phyloP scores from a whole-genome alignment of 2,888 invertebrate species.

The Synergus japonicus region DNA sequence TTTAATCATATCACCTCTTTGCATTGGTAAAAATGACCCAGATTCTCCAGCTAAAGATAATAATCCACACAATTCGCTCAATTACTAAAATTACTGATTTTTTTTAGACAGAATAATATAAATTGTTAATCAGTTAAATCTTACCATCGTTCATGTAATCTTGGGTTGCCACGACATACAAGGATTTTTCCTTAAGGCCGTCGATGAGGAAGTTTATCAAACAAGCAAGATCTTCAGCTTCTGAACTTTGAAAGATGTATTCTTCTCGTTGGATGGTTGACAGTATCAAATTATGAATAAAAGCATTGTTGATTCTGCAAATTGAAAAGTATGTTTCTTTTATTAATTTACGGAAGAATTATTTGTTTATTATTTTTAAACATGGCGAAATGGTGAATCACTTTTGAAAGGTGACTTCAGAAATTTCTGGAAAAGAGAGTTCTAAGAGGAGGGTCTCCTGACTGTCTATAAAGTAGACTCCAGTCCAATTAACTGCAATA shows the following conservation, averaged over 20 bases:
- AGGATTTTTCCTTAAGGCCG: conserved; percentile 91
- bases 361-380: not conserved
- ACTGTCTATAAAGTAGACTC: conserved; percentile 94
- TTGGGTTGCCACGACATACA: conserved; percentile 88
- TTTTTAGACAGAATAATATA: not conserved
- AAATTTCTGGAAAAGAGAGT: conserved; percentile 91
- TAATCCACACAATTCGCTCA: too few relatives aligned
- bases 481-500: conserved; percentile 94
- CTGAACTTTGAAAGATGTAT: conserved; percentile 92
- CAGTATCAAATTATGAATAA: conserved; percentile 85
- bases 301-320: conserved; percentile 59
- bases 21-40: conserved; percentile 81
- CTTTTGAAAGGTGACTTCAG: conserved; percentile 83
- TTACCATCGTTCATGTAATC: conserved; percentile 79
- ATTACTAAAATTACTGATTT: too few relatives aligned
- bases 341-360: not conserved
- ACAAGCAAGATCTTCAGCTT: conserved; percentile 90
- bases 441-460: conserved; percentile 94
- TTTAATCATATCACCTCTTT: conserved; percentile 90
- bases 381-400: conserved; percentile 58
- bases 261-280: conserved; percentile 93
- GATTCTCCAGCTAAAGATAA: conserved; percentile 77
- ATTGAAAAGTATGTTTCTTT: conserved; percentile 7
- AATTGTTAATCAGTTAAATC: conserved; percentile 25
- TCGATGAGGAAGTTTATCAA: conserved; percentile 91